Conservation (phyloP, 2,797 vertebrate genomes). For the Phoebastria nigripes region DNA sequence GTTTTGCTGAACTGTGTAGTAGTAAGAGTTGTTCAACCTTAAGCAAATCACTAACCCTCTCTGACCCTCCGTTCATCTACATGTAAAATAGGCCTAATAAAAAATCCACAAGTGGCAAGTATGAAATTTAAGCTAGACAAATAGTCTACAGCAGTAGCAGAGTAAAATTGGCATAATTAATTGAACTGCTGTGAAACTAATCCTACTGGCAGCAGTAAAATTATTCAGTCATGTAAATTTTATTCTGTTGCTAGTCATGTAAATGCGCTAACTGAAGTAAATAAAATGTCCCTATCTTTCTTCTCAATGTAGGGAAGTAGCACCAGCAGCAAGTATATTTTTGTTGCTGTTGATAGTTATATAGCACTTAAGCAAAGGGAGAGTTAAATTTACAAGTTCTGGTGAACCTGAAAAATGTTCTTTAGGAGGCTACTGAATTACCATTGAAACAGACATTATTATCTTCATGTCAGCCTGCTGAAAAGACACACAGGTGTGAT, state of each 20-base stretch:
- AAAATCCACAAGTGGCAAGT: background rate
- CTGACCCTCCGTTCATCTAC: background rate
- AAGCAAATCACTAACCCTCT: background rate
- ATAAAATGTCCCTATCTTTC: background rate
- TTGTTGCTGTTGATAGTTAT: background rate
- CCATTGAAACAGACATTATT: background rate
- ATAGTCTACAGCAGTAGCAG: background rate
- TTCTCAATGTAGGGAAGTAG: background rate
- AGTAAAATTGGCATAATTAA: background rate
- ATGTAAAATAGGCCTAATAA: background rate
- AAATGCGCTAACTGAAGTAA: background rate
- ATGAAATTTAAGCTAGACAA: background rate
- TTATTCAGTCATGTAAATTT: background rate
- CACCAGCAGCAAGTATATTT: background rate
- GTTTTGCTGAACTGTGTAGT: background rate
- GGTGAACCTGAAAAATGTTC: background rate
- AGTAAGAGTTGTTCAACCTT: background rate
- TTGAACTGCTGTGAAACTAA: background rate
- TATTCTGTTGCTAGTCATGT: background rate
- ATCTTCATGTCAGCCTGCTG: background rate
- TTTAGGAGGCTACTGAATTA: background rate
- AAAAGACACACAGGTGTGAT: background rate
- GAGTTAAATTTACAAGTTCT: background rate
- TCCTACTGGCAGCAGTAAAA: background rate
- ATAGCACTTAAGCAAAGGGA: background rate